Base-by-base conservation (phyloP, 2,797 vertebrate species). In the Apodemus agrarius region DNA sequence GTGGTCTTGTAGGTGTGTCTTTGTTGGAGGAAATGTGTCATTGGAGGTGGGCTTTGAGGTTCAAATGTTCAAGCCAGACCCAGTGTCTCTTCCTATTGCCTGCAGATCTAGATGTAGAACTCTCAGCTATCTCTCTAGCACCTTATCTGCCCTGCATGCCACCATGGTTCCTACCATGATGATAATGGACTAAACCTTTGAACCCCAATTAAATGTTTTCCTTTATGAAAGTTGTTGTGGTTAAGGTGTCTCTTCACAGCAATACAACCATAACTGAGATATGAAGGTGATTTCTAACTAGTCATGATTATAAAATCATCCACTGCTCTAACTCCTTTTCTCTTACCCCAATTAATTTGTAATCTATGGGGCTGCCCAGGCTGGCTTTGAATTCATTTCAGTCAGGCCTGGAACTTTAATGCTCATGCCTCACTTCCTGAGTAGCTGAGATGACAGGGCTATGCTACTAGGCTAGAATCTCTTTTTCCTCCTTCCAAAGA, bases 401-500 rank as follows among this genome's bases (percentile, higher is more conserved):
- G 31, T 12, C 43, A n/a, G 83, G 9, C 43, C 21, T 24, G 69
- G 34, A 54, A 54, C 22, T 72, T 21, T 6, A n/a, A 26, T 69
- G 65, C 2, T 72, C 13, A 6, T 74, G n/a, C 2, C 49, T 74
- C n/a, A 72, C 6, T 37, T 87, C 52, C 63, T 69, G 43, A 52
- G 83, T 22, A 86, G 46, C 43, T 86, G 46, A 31, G 46, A 69
- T 49, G n/a, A n/a, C 6, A 86, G 83, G 31, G 8, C 34, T 69
- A n/a, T 86, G 63, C 22, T 46, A 69, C 21, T n/a, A 52, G 46
- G 22, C 17, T 69, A 24, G 34, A 37, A 21, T 88, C 52, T 74
- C 40, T n/a, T 85, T 37, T 40, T 40, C 3, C 37, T 59, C 79
- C 80, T n/a, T 84, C 21, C 80, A 96, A 97, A 88, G 78, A 14